Conservation (phyloP, 2,113 vertebrate genomes). For the Dromas ardeola region DNA sequence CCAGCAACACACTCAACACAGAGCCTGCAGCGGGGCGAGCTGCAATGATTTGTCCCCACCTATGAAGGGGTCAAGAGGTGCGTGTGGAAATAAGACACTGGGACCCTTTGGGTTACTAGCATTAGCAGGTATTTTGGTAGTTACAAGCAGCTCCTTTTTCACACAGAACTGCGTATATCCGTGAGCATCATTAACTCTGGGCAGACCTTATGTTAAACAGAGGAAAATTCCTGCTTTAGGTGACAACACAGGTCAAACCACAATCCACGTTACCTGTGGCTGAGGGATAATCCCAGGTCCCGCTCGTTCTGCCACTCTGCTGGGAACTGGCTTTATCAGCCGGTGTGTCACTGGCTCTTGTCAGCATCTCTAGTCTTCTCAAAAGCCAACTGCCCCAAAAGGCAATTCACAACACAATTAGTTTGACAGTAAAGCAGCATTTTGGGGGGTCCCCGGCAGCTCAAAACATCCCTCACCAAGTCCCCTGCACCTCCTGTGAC, state of each 20-base stretch:
- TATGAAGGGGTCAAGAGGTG: background rate
- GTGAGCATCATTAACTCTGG: fast-evolving
- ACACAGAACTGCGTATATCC: background rate
- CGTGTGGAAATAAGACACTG: background rate
- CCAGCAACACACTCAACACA: background rate
- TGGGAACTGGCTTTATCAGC: background rate
- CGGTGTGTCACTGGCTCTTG: fast-evolving
- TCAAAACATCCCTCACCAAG: fast-evolving
- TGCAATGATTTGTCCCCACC: background rate
- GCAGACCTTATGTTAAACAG: background rate
- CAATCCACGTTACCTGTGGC: background rate
- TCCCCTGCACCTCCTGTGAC: background rate
- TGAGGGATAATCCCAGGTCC: background rate
- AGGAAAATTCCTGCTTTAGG: background rate
- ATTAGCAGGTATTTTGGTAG: background rate
- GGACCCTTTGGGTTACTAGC: background rate
- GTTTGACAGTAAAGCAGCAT: background rate
- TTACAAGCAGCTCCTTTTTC: background rate
- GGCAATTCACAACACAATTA: background rate
- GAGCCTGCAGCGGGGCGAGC: background rate
- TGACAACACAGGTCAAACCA: too few species aligned
- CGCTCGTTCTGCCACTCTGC: fast-evolving
- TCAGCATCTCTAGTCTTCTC: background rate
- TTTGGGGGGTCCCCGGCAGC: background rate
- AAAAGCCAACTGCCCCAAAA: background rate